These are phyloP conservation scores for Diadophis punctatus DNA, from an alignment of 2,113 vertebrate species.

Conservation along the genomic window DNA sequence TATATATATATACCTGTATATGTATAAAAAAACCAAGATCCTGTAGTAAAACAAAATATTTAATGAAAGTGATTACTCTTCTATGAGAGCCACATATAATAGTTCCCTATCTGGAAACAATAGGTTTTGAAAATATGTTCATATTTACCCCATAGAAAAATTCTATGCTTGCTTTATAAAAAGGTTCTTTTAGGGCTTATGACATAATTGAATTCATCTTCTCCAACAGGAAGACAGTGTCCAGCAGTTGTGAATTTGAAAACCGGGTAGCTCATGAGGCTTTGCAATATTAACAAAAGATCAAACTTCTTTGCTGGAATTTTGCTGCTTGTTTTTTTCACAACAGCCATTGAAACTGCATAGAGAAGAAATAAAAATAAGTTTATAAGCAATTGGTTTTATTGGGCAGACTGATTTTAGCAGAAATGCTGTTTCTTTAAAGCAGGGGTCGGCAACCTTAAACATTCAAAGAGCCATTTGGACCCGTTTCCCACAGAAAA, in stretches of 20 bases:
- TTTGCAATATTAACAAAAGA: slow-evolving; percentile 11
- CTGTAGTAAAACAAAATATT: slow-evolving; percentile 11
- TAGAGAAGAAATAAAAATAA: slow-evolving; percentile 27
- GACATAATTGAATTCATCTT: slow-evolving; percentile 12
- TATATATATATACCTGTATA: too few relatives aligned
- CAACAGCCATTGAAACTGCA: slow-evolving; percentile 33
- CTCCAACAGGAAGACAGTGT: slow-evolving; percentile 20
- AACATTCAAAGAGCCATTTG: too few relatives aligned
- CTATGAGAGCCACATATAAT: slow-evolving; percentile 12
- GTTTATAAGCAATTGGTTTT: background rate
- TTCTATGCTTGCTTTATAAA: slow-evolving; percentile 30
- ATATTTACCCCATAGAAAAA: slow-evolving; percentile 56
- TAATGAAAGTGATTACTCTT: slow-evolving; percentile 18
- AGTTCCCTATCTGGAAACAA: slow-evolving; percentile 26
- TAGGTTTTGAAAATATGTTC: slow-evolving; percentile 4
- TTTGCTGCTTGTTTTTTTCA: slow-evolving; percentile 51
- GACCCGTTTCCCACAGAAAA: too few relatives aligned
- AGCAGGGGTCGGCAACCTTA: too few relatives aligned
- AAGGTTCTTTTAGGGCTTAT: slow-evolving; percentile 9
- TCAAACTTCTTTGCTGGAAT: slow-evolving; percentile 60
- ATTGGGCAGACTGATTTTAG: background rate
- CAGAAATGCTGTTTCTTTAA: background rate
- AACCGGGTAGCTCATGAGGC: background rate
- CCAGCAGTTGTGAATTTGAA: slow-evolving; percentile 8
- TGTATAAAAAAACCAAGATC: background rate